Percentiles rank a stretch among this genome's conserved stretches.
Conservation (phyloP, 2,113 vertebrate species). For the Microcebus tavaratra region DNA sequence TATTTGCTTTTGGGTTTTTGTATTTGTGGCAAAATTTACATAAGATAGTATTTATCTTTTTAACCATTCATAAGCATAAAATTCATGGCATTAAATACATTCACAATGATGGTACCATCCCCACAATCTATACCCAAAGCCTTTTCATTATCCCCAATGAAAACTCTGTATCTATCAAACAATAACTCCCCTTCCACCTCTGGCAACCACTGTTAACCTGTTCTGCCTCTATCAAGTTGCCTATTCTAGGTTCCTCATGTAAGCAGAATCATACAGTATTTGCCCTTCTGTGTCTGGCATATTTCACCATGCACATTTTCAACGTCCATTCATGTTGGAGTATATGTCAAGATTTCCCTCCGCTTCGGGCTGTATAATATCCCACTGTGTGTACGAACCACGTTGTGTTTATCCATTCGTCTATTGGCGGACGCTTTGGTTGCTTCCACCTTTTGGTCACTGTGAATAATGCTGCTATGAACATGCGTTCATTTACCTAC, state of each 20-base stretch:
- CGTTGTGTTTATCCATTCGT: not conserved
- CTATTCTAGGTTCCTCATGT: not conserved
- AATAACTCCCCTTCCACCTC: not conserved
- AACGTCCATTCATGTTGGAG: fast-evolving
- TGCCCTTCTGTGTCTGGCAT: not conserved
- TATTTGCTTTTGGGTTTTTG: not conserved
- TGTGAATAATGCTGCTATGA: not conserved
- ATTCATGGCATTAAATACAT: not conserved
- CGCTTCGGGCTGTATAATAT: not conserved
- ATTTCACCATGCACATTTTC: not conserved
- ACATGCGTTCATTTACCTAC: fast-evolving
- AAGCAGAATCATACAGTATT: not conserved
- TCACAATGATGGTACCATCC: not conserved
- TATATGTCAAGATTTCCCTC: not conserved
- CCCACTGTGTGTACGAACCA: not conserved
- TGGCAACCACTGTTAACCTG: not conserved
- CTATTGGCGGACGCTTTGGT: not conserved
- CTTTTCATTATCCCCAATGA: not conserved
- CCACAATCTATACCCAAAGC: not conserved
- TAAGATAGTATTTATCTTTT: not conserved
- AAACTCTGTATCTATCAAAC: not conserved
- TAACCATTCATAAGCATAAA: not conserved
- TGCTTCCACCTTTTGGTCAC: not conserved
- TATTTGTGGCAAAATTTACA: not conserved
- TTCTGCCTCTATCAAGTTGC: not conserved